These are phyloP conservation scores for Phalacrocorax carbo DNA, from an alignment of 2,113 vertebrate genomes.

Conservation along the genomic window DNA sequence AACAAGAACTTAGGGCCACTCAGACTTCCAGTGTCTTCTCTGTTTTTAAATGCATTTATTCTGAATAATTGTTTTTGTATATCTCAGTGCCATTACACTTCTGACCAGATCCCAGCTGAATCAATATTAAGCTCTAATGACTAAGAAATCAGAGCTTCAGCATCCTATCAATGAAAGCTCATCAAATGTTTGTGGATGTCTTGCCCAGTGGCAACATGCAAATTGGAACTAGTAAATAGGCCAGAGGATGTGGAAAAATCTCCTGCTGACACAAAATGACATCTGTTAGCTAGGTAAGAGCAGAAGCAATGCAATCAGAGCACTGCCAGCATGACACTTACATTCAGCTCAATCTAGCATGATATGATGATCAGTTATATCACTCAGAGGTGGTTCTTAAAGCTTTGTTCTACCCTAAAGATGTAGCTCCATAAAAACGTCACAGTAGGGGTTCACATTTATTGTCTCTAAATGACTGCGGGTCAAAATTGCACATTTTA, in stretches of 20 bases:
- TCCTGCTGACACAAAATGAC: slow-evolving; percentile 32
- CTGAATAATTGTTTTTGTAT: neutral
- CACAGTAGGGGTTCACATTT: neutral
- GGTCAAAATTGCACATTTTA: neutral
- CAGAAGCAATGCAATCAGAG: neutral
- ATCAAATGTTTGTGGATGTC: neutral
- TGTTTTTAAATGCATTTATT: neutral
- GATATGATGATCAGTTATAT: neutral
- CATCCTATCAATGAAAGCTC: neutral
- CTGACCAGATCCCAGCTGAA: neutral
- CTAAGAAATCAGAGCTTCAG: neutral
- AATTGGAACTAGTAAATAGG: slow-evolving; percentile 6
- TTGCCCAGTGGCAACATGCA: neutral
- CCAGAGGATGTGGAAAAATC: neutral
- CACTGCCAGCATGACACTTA: neutral
- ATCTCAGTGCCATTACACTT: neutral
- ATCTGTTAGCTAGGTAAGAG: slow-evolving; percentile 26
- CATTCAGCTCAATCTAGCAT: neutral
- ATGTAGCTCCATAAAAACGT: neutral
- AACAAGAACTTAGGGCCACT: neutral
- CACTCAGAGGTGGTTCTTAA: neutral
- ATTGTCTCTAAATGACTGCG: neutral
- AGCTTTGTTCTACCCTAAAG: neutral
- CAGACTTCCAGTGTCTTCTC: neutral
- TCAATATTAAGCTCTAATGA: neutral